phyloP scores from a whole-genome alignment of 2,888 invertebrate species.

The Drosophila pullipes region DNA sequence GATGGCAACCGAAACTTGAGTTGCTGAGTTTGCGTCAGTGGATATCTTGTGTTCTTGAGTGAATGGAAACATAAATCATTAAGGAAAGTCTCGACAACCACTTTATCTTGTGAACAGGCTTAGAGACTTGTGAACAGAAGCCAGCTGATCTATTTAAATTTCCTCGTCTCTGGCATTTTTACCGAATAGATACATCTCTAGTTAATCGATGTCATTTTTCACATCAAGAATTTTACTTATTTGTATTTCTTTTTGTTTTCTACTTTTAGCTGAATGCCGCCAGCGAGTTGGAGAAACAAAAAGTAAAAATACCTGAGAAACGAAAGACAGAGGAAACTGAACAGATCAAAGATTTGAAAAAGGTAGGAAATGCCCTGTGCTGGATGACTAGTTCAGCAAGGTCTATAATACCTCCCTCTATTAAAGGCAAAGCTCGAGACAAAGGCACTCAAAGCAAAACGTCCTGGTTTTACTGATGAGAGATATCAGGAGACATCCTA shows the following conservation, averaged over 20 bases:
- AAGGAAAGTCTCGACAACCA: conserved; percentile 16
- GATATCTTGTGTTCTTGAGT: conserved; percentile 11
- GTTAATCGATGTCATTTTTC: not conserved
- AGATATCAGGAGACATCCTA: conserved; percentile 97
- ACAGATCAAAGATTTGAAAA: conserved; percentile 93
- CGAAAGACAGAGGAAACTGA: conserved; percentile 93
- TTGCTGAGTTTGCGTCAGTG: conserved; percentile 42
- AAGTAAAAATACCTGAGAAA: conserved; percentile 90
- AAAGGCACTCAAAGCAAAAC: conserved; percentile 95
- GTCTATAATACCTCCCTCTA: not conserved
- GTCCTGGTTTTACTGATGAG: conserved; percentile 96
- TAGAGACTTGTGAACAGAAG: not conserved
- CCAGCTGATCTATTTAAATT: not conserved
- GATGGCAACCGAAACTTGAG: conserved; percentile 40
- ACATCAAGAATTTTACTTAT: conserved; percentile 1
- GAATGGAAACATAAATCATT: conserved; percentile 26
- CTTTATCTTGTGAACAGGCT: conserved; percentile 23
- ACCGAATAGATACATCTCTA: not conserved
- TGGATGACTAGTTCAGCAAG: not conserved
- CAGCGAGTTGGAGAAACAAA: conserved; percentile 89
- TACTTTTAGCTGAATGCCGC: conserved; percentile 85
- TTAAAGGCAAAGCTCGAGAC: conserved; percentile 92
- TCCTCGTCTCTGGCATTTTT: not conserved
- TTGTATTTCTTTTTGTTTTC: conserved; percentile 12
- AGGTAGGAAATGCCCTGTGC: conserved; percentile 86